Evolutionary conservation across 2,797 vertebrate species (phyloP), one percentile per base, ranked within the genome.

Genomic region (Orientallactaga sibirica): DNA sequence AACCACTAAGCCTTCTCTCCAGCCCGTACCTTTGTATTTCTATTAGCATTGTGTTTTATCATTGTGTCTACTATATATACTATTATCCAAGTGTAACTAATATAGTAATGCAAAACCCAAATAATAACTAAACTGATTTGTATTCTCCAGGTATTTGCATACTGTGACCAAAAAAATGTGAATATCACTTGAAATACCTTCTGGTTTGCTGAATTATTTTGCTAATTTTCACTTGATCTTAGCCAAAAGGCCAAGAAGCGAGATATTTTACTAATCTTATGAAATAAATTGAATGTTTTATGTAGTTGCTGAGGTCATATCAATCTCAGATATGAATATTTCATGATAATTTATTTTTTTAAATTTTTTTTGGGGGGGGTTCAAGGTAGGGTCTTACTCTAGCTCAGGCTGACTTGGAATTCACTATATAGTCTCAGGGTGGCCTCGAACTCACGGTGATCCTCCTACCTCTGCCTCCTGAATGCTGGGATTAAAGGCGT

Each of bases 121-220:
- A 37, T 79, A 52, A 52, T 77, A 58, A 10, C 82, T 87, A 86
- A 87, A 71, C 11, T 73, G 16, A 75, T 55, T 58, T 79, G 24
- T 75, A 70, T 89, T 95, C 92, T 79, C 24, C 68, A 86, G 75
- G 25, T 80, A 70, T 94, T 80, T 80, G 4, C 3, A 66, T 5
- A 58, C 16, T 90, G 11, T 6, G 12, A 20, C 64, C 71, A 88
- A 48, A 7, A 7, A 88, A 76, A 86, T 77, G 43, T 22, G 3
- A 10, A 5, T 92, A 1, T 86, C 48, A 68, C 68, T 66, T 91
- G 29, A 52, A 86, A 2, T 74, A 48, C 82, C 41, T 73, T 88
- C 84, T 29, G n/a, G 24, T 70, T 77, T 86, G 29, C 19, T 90
- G 27, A 77, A 41, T 90, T 86, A 82, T 78, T 82, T 90, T 83